Evolutionary conservation across 2,888 invertebrate species (phyloP), one percentile per base, ranked within the genome.

Genomic region (Acronicta alni): DNA sequence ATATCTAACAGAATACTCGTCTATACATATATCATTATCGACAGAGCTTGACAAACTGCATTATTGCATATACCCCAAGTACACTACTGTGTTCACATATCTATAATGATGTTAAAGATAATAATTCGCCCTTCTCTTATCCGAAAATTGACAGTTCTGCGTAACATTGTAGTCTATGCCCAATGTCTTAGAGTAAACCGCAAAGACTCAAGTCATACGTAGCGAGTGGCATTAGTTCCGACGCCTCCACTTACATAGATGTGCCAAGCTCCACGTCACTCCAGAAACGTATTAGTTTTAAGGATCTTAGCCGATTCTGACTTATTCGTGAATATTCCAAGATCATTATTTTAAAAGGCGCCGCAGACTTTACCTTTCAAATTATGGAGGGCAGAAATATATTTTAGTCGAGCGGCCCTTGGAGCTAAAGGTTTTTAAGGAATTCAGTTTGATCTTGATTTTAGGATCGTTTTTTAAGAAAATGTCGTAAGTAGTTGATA

Each of bases 161-260:
- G 12, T 30, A 12, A 1, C 3, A 12, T 1, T 7, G 15, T 61
- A 52, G 18, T 76, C 76, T 71, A 9, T 60, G 67, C 0, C 26
- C 58, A 45, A 45, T 64, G 65, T 57, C 61, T 67, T 60, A 61
- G 45, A 59, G 55, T 71, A 71, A 73, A 60, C 76, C 76, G 55
- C 76, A 76, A 72, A 63, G 67, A 65, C 55, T 58, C 51, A 45
- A 72, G 66, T 64, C 66, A 67, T 68, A 67, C 67, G 67, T 57
- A 75, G 42, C 45, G 47, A 45, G 57, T 55, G 67, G 62, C 56
- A 60, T 68, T 65, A 74, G 71, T 63, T 74, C 67, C 67, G 42
- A 53, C 64, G 38, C 48, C 57, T 46, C 56, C 54, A 48, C 57
- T 63, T 65, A 67, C 60, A 57, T 46, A 59, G 55, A 62, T 43